These are phyloP conservation scores for Epicampocera succincta DNA, from an alignment of 2,888 invertebrate species.

Conservation along the genomic window DNA sequence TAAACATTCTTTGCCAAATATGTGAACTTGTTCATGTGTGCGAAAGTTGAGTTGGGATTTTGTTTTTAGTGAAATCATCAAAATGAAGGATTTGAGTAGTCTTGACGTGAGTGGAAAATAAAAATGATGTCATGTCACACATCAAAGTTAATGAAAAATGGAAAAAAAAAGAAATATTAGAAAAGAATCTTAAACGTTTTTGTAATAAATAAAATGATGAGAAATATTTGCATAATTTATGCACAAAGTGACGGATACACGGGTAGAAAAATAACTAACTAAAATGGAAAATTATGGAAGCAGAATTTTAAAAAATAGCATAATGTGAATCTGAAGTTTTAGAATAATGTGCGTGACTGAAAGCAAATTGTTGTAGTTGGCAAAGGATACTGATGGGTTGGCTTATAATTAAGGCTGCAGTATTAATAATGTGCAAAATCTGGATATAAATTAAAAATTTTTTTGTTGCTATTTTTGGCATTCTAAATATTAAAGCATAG, in stretches of 20 bases:
- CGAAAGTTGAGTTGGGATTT: slow-evolving; percentile 1
- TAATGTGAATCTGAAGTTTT: no score
- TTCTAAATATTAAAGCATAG: no score
- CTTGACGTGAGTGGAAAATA: slow-evolving; percentile 57
- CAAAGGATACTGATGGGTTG: no score
- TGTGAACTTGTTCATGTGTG: slow-evolving; percentile 16
- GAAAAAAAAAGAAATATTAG: not conserved
- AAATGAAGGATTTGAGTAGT: slow-evolving; percentile 49
- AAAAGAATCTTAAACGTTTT: slow-evolving; percentile 2
- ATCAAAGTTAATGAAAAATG: slow-evolving; percentile 35
- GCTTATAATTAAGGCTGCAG: no score
- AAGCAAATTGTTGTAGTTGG: no score
- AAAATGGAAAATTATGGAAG: no score
- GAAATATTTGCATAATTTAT: not conserved
- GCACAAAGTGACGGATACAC: not conserved
- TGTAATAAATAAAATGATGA: not conserved
- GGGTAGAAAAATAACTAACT: not conserved
- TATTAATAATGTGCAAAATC: no score
- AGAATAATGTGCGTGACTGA: no score
- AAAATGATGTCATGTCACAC: slow-evolving; percentile 75
- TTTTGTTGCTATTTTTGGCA: no score
- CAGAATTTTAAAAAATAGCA: no score
- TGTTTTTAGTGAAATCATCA: slow-evolving; percentile 38
- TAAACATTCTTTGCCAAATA: slow-evolving; percentile 38
- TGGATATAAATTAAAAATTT: no score